Evolutionary conservation across 2,888 invertebrate genomes (phyloP).

Genomic region (Abscondita cerata): DNA sequence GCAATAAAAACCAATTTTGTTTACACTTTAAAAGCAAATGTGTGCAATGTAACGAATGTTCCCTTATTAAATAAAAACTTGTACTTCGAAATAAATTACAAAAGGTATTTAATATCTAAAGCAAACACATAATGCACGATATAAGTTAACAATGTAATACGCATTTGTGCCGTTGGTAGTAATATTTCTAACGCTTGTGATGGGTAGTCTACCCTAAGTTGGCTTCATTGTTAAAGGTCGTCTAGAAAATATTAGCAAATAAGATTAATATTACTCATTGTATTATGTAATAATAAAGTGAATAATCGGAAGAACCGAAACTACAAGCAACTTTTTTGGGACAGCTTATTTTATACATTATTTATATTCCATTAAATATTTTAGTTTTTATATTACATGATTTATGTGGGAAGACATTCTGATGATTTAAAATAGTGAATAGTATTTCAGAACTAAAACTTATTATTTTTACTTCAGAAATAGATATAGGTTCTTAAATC

Average conservation of each 20-base stretch:
- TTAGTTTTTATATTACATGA: too few relatives aligned
- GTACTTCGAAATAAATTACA: conserved; percentile 29
- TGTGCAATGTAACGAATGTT: conserved; percentile 7
- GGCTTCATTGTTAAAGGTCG: conserved; percentile 34
- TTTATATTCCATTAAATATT: too few relatives aligned
- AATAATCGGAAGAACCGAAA: too few relatives aligned
- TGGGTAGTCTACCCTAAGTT: conserved; percentile 29
- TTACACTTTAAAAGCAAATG: conserved; percentile 8
- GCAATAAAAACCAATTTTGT: not conserved
- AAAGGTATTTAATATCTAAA: conserved; percentile 39
- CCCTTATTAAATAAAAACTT: conserved; percentile 21
- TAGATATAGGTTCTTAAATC: too few relatives aligned
- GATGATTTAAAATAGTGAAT: too few relatives aligned
- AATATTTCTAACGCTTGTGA: conserved; percentile 39
- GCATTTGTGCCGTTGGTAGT: conserved; percentile 40
- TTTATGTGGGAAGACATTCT: too few relatives aligned
- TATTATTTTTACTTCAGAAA: too few relatives aligned
- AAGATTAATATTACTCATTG: conserved; percentile 20
- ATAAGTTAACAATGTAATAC: conserved; percentile 43
- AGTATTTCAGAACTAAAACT: too few relatives aligned
- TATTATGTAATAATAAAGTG: too few relatives aligned
- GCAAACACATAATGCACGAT: conserved; percentile 48
- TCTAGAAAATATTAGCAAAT: conserved; percentile 41
- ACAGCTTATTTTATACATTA: too few relatives aligned
- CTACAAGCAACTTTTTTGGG: too few relatives aligned